A percentile compares a stretch with the other conserved stretches of the same genome.
Evolutionary conservation across 2,113 vertebrate species (phyloP).

Genomic region (Oryzias woworae): DNA sequence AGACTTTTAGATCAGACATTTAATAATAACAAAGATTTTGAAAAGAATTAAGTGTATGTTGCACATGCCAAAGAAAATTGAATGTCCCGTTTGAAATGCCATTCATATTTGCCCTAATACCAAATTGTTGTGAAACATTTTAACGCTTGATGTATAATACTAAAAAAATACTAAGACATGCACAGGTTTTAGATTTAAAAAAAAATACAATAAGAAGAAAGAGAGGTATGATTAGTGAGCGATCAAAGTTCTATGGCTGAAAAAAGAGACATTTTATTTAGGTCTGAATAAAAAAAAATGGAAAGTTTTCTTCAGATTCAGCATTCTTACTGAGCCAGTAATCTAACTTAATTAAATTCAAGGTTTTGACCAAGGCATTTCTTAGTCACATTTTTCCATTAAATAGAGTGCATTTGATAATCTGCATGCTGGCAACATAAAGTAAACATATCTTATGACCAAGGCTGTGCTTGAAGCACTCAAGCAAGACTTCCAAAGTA

Average conservation of each 20-base stretch:
- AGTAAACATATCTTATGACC: neutral
- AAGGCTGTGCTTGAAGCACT: neutral
- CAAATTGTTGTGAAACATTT: too few species aligned
- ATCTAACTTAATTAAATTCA: neutral
- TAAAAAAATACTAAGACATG: too few species aligned
- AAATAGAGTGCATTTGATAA: neutral
- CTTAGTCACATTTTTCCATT: neutral
- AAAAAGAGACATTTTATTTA: too few species aligned
- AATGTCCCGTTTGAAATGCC: too few species aligned
- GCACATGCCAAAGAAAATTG: too few species aligned
- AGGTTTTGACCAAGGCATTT: neutral
- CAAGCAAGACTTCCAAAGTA: neutral
- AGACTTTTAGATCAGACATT: slow-evolving; percentile 57
- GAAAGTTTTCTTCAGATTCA: neutral
- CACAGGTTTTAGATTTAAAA: too few species aligned
- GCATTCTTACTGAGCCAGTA: neutral
- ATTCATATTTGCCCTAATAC: too few species aligned
- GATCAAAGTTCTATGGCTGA: too few species aligned
- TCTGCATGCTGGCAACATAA: neutral
- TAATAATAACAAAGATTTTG: neutral
- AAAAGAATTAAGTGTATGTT: too few species aligned
- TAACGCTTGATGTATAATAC: too few species aligned
- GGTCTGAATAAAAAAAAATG: neutral
- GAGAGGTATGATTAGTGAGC: too few species aligned
- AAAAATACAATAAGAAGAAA: too few species aligned